phyloP scores from a whole-genome alignment of 2,113 vertebrate species.

The Pteronura brasiliensis region DNA sequence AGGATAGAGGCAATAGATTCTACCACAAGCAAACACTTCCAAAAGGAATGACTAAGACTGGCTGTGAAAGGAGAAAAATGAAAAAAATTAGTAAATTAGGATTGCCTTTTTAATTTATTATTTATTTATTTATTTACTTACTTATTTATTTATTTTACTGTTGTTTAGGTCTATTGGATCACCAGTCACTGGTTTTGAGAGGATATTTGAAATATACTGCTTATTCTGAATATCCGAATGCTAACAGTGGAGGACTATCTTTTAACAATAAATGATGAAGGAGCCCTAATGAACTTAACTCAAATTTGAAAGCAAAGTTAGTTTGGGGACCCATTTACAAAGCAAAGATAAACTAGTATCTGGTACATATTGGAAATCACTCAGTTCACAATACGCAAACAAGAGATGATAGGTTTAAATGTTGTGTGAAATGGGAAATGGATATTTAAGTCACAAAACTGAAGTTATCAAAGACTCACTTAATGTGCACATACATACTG shows the following conservation, averaged over 20 bases:
- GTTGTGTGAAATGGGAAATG: background rate
- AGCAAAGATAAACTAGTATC: background rate
- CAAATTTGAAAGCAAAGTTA: background rate
- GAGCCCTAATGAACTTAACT: background rate
- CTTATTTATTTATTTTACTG: background rate
- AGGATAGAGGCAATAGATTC: background rate
- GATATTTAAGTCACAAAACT: background rate
- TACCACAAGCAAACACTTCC: background rate
- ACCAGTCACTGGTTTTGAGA: background rate
- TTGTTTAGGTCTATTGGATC: background rate
- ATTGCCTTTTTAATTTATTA: background rate
- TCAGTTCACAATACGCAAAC: background rate
- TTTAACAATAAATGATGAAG: background rate
- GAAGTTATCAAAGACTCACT: background rate
- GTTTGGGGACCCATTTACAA: background rate
- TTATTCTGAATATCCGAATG: background rate
- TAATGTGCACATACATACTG: background rate
- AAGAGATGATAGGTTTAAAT: background rate
- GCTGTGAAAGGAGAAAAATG: background rate
- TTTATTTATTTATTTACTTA: background rate
- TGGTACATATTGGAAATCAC: background rate
- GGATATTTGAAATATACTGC: background rate
- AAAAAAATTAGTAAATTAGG: background rate
- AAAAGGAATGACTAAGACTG: background rate
- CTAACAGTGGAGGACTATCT: background rate